Conservation (phyloP, 2,888 invertebrate genomes). For the Drosophila hamatofila region DNA sequence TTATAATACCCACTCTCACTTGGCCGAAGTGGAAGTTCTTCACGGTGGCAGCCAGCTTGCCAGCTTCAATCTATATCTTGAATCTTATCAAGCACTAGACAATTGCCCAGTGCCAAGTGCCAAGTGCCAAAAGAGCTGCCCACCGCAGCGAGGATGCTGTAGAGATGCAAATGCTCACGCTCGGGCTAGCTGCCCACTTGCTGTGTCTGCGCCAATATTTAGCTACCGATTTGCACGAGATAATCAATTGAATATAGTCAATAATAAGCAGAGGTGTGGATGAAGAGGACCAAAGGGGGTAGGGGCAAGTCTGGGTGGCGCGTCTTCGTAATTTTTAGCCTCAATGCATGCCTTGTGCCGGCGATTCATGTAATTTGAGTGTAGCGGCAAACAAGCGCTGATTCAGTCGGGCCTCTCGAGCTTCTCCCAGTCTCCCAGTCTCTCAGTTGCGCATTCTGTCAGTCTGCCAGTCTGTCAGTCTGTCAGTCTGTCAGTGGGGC, state of each 20-base stretch:
- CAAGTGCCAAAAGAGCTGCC: constrained; percentile 70
- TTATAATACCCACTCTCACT: constrained; percentile 26
- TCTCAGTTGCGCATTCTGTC: constrained; percentile 11
- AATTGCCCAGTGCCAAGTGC: constrained; percentile 53
- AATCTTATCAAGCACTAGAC: constrained; percentile 47
- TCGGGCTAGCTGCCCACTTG: constrained; percentile 67
- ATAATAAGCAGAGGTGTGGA: constrained; percentile 59
- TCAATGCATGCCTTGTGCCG: constrained; percentile 56
- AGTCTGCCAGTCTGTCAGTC: constrained; percentile 38
- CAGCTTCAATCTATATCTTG: constrained; percentile 44
- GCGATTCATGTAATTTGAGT: constrained; percentile 78
- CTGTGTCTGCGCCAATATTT: constrained; percentile 74
- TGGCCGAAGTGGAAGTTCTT: constrained; percentile 39
- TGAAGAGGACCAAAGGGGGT: background rate
- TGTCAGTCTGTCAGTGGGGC: constrained; percentile 33
- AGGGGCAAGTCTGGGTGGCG: constrained; percentile 62
- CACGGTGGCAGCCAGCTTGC: constrained; percentile 57
- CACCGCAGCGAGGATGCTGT: constrained; percentile 31
- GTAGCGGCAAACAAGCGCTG: constrained; percentile 35
- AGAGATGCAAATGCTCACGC: constrained; percentile 36
- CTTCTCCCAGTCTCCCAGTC: background rate
- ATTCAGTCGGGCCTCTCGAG: constrained; percentile 42
- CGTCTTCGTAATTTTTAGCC: constrained; percentile 67
- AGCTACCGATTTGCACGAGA: constrained; percentile 77
- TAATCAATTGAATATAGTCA: constrained; percentile 77